Conservation (phyloP, 2,113 vertebrate genomes). For the Callopanchax toddi region DNA sequence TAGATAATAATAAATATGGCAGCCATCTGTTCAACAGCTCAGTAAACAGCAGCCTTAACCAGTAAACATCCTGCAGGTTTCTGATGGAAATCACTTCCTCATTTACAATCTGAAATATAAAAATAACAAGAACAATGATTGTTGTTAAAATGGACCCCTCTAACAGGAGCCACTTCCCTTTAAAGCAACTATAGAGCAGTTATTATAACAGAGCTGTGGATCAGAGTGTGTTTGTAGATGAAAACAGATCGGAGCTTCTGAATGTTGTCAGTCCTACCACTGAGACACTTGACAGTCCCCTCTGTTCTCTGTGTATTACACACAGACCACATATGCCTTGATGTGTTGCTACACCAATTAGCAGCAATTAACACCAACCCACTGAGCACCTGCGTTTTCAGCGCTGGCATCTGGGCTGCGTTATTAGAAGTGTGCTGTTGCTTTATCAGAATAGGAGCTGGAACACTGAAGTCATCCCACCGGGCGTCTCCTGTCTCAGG, state of each 20-base stretch:
- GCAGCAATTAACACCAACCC: conserved; percentile 82
- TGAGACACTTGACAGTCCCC: conserved; percentile 48
- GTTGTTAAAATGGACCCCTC: no score
- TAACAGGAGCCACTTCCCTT: no score
- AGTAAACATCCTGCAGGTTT: no score
- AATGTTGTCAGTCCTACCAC: conserved; percentile 24
- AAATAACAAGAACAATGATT: no score
- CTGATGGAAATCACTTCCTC: no score
- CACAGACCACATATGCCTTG: conserved; percentile 55
- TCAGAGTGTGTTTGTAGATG: conserved; percentile 12
- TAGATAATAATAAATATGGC: no score
- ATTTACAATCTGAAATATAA: no score
- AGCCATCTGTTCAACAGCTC: no score
- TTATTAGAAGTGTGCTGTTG: conserved; percentile 67
- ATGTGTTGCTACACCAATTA: conserved; percentile 81
- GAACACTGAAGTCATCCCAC: conserved; percentile 39
- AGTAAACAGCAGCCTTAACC: no score
- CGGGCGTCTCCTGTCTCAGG: conserved; percentile 27
- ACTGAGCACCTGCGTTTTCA: conserved; percentile 75
- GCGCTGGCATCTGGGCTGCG: conserved; percentile 69
- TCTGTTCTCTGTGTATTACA: conserved; percentile 41
- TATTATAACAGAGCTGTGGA: background rate
- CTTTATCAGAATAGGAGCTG: conserved; percentile 63
- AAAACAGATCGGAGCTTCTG: conserved; percentile 14
- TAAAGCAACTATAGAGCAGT: background rate